Percentiles rank a stretch among this genome's conserved stretches.
These are phyloP conservation scores for Sweltsa coloradensis DNA, from an alignment of 1,140 invertebrate genomes.

Conservation along the genomic window DNA sequence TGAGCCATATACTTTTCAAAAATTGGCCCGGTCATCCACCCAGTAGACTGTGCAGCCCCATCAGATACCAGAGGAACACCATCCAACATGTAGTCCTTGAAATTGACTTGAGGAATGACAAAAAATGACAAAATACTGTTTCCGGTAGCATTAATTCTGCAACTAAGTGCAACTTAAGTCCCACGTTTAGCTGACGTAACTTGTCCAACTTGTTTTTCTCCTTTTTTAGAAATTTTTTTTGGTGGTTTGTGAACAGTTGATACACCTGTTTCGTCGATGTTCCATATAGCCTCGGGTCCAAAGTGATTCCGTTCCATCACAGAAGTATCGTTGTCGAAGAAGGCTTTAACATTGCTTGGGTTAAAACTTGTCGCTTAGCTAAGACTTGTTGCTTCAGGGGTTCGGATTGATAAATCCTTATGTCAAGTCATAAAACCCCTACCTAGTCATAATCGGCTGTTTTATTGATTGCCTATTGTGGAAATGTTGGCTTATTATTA, in stretches of 20 bases:
- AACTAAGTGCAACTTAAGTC: constrained; percentile 26
- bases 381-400: too few species aligned
- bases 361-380: constrained; percentile 28
- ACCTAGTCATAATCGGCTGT: too few species aligned
- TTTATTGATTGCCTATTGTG: too few species aligned
- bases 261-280: constrained; percentile 27
- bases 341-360: constrained; percentile 20
- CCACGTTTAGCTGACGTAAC: constrained; percentile 28
- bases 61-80: constrained; percentile 25
- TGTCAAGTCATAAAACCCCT: too few species aligned
- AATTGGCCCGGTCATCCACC: constrained; percentile 29
- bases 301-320: constrained; percentile 22
- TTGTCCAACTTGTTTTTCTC: constrained; percentile 26
- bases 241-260: constrained; percentile 32
- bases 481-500: too few species aligned
- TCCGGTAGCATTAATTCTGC: constrained; percentile 19
- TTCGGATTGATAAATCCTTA: too few species aligned
- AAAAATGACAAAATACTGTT: constrained; percentile 26
- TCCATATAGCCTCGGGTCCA: constrained; percentile 22
- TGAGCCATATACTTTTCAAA: constrained; percentile 22
- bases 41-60: constrained; percentile 25
- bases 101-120: constrained; percentile 28
- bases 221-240: constrained; percentile 27
- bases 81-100: constrained; percentile 17
- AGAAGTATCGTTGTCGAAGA: constrained; percentile 23